phyloP scores from a whole-genome alignment of 1,140 invertebrate species.

The Chironomus striatipennis region DNA sequence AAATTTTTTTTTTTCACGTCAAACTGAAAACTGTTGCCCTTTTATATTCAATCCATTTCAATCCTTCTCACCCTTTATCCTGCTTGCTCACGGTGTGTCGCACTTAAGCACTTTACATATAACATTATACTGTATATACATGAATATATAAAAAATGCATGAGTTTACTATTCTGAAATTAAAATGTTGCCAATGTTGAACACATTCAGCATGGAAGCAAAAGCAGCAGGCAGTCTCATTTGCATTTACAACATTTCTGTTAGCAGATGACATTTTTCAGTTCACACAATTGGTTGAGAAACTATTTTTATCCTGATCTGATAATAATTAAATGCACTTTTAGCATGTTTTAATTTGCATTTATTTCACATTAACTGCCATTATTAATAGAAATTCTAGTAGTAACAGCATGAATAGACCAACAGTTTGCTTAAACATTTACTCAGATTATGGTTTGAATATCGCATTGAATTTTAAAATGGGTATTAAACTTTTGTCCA shows the following conservation, averaged over 20 bases:
- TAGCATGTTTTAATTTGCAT: neutral
- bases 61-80: too few relatives aligned
- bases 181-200: too few relatives aligned
- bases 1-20: too few relatives aligned
- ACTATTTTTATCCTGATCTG: neutral
- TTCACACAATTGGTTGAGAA: neutral
- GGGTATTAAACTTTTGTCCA: neutral
- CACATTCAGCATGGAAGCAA: too few relatives aligned
- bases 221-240: neutral
- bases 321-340: slow-evolving; percentile 4
- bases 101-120: too few relatives aligned
- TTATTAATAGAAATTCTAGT: neutral
- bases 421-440: neutral
- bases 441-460: neutral
- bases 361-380: neutral
- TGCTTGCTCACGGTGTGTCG: too few relatives aligned
- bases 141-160: neutral
- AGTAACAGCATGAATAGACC: neutral
- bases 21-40: too few relatives aligned
- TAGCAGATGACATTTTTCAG: slow-evolving; percentile 6
- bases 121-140: too few relatives aligned
- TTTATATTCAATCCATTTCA: too few relatives aligned
- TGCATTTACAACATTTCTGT: slow-evolving; percentile 7
- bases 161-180: neutral
- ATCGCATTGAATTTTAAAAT: neutral